Base-by-base conservation (phyloP, 2,797 vertebrate species). In the Crocodylus rhombifer region DNA sequence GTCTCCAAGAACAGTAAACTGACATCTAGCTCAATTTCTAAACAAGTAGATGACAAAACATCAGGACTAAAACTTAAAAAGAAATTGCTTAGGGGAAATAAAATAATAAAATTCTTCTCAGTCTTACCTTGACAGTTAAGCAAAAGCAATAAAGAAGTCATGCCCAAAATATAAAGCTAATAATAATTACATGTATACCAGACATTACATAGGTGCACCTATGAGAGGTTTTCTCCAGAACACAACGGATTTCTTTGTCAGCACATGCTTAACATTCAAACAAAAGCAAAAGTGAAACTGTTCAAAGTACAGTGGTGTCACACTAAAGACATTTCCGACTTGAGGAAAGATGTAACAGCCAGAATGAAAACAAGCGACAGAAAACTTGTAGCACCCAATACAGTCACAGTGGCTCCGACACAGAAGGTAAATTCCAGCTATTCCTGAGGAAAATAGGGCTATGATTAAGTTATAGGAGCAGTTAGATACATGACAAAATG, bases 231-330 rank as follows among this genome's bases (percentile, higher is more conserved):
- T 18, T 55, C 87, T 18, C n/a, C 77, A 84, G 77, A 77, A 90
- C 78, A 55, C 36, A 86, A 81, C 4, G 26, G 56, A 17, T 63
- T 89, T 86, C 74, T 83, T 67, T 77, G 30, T 55, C 74, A 84
- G 71, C 94, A 90, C 75, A 17, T 67, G 89, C 79, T 91, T 62
- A 67, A 65, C 80, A 74, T 67, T 55, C 73, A 20, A 0, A 0
- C 78, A 63, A 75, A 95, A 96, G 16, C 86, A 96, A 97, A 97
- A 97, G 90, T 61, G 95, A 97, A 97, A 97, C 81, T 92, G 79
- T 51, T 33, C 7, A 11, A 57, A 78, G n/a, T 7, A 76, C 67
- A 77, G n/a, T 25, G 28, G 1, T 16, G 62, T 77, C 74, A 79
- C 79, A 63, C 42, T 62, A 18, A n/a, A 3, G 25, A 56, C 75